Evolutionary conservation across 1,140 invertebrate species (phyloP), one percentile per base, ranked within the genome.

Genomic region (Carposina sasakii): DNA sequence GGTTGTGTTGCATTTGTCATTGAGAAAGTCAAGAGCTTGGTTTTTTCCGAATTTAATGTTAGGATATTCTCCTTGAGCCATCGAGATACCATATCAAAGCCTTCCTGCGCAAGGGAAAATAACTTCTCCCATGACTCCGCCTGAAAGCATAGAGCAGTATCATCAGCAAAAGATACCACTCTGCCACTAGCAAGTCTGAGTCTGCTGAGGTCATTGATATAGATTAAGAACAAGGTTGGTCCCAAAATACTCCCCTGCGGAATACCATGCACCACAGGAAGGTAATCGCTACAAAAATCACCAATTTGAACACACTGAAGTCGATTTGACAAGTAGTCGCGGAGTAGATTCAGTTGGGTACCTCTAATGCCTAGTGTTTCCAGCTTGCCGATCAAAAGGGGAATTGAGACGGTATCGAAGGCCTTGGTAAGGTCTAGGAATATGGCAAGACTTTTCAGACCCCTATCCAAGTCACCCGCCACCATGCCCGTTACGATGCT

Each of bases 241-340:
- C 39, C 39, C 3, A 41, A n/a, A 16, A 41, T 41, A 19, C 39
- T 41, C 8, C 39, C 39, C 13, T 41, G 39, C 2, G 39, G 39
- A 5, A 41, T 22, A 2, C 39, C 39, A 22, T 23, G 15, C 20
- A 8, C 21, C 9, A 41, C 12, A 19, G 9, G 3, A 13, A 22
- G 9, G 13, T 23, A 6, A 23, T 41, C 15, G 13, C 39, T 41
- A 17, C 15, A 23, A 9, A 19, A 9, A 4, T 8, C 16, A 40
- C 16, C 16, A 22, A 40, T 40, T 40, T 40, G 16, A 40, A 23
- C 21, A 41, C 39, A 4, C 13, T 41, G 39, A 2, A 2, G 9
- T 6, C 39, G 20, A 15, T 22, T 41, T 19, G 39, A 12, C 21
- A 41, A 15, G 13, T 41, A 41, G 19, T 19, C 19, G 2, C 15